Percentiles rank a stretch among this genome's conserved stretches.
Conservation (phyloP, 1,140 invertebrate genomes). For the Laupala kohalensis region DNA sequence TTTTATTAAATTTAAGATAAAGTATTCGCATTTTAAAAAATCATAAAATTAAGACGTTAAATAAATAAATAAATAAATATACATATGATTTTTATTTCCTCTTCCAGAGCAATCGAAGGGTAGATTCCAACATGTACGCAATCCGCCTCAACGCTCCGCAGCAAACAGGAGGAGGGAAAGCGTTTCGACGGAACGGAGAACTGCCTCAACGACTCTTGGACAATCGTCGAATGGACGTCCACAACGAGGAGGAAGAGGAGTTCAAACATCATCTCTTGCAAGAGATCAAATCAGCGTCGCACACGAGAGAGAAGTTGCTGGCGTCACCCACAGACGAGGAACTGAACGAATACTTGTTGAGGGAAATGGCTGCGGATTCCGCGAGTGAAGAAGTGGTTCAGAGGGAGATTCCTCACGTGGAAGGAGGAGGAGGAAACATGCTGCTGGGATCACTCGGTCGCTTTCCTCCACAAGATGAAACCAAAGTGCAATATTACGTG, state of each 20-base stretch:
- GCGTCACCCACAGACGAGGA: not conserved
- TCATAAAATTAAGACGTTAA: too few species aligned
- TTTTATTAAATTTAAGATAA: too few species aligned
- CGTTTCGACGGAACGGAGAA: too few species aligned
- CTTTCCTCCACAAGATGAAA: not conserved
- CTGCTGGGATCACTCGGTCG: not conserved
- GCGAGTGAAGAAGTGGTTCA: not conserved
- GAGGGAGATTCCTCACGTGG: not conserved
- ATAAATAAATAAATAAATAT: too few species aligned
- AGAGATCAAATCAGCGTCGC: not conserved
- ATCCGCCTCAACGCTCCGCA: too few species aligned
- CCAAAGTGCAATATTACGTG: not conserved
- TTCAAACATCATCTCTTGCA: not conserved
- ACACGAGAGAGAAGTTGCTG: not conserved
- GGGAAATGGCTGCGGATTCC: not conserved
- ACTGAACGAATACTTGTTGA: not conserved
- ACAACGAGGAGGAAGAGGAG: not conserved
- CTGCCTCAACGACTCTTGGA: too few species aligned
- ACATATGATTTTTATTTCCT: too few species aligned
- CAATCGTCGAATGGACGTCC: not conserved
- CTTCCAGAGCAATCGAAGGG: too few species aligned
- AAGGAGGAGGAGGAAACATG: not conserved
- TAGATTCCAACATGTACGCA: too few species aligned
- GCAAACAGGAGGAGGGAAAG: too few species aligned
- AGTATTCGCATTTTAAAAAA: too few species aligned